Percentiles rank a stretch among this genome's conserved stretches.
Conservation (phyloP, 2,797 vertebrate genomes). For the Sebastes umbrosus region DNA sequence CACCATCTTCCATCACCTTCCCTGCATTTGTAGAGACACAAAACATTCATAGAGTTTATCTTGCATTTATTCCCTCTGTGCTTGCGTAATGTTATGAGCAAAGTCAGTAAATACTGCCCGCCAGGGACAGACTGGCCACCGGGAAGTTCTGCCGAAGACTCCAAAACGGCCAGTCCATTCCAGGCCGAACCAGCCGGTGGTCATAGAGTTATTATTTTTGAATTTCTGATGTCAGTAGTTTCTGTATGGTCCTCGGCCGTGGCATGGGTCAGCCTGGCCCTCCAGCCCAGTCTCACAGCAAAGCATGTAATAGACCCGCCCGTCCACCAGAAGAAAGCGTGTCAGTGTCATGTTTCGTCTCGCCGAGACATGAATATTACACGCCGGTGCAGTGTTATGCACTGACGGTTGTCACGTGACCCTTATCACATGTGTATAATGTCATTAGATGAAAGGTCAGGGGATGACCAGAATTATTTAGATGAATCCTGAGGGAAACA, state of each 20-base stretch:
- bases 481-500: too few species aligned
- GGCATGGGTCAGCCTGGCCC: too few species aligned
- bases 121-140: too few species aligned
- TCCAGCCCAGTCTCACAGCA: background rate
- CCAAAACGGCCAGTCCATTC: background rate
- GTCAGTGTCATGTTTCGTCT: too few species aligned
- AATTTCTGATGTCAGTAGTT: too few species aligned
- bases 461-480: background rate
- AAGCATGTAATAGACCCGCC: background rate
- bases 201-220: too few species aligned
- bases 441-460: background rate
- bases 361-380: background rate
- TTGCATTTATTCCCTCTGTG: background rate
- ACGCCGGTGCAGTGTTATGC: background rate
- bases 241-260: too few species aligned
- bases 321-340: background rate
- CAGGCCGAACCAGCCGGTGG: background rate
- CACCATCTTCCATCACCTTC: background rate
- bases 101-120: background rate
- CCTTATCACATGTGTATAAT: background rate
- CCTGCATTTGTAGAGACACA: background rate
- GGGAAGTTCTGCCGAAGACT: too few species aligned
- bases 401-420: background rate
- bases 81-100: background rate
- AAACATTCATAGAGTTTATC: background rate